Conservation (phyloP, 2,797 vertebrate species). For the Astyanax mexicanus region DNA sequence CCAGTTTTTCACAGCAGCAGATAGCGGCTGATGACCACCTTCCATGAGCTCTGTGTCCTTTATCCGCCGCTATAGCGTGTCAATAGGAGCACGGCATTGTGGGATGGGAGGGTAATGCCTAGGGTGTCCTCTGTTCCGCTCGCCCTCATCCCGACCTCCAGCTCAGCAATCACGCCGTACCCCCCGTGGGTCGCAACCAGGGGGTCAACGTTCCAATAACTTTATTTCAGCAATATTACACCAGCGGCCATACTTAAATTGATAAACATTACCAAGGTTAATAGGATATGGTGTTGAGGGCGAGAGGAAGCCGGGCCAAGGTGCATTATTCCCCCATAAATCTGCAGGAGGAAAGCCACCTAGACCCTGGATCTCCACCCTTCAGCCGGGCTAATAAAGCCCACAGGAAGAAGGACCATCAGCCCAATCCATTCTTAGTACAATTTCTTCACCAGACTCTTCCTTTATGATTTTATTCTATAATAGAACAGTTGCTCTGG, state of each 20-base stretch:
- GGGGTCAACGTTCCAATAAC: conserved; percentile 54
- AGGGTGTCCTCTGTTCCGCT: conserved; percentile 49
- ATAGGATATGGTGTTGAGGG: conserved; percentile 66
- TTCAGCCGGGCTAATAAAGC: conserved; percentile 50
- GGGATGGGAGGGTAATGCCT: conserved; percentile 40
- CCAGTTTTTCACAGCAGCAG: not conserved
- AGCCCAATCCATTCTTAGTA: conserved; percentile 51
- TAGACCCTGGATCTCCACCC: conserved; percentile 35
- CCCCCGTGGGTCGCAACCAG: conserved; percentile 44
- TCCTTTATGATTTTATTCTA: conserved; percentile 52
- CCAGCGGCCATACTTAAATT: conserved; percentile 55
- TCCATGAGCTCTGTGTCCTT: not conserved
- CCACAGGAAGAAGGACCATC: conserved; percentile 51
- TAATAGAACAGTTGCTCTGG: conserved; percentile 52
- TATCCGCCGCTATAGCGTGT: not conserved
- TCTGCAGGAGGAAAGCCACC: conserved; percentile 34
- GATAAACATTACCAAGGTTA: conserved; percentile 64
- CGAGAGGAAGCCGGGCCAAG: conserved; percentile 55
- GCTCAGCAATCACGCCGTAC: conserved; percentile 50
- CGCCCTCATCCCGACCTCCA: conserved; percentile 45
- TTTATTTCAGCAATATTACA: conserved; percentile 60
- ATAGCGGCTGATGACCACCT: not conserved
- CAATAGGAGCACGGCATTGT: conserved; percentile 17
- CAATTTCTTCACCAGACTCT: conserved; percentile 26
- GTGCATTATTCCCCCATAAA: conserved; percentile 63